Evolutionary conservation across 2,888 invertebrate species (phyloP).

Genomic region (Eilema depressum): DNA sequence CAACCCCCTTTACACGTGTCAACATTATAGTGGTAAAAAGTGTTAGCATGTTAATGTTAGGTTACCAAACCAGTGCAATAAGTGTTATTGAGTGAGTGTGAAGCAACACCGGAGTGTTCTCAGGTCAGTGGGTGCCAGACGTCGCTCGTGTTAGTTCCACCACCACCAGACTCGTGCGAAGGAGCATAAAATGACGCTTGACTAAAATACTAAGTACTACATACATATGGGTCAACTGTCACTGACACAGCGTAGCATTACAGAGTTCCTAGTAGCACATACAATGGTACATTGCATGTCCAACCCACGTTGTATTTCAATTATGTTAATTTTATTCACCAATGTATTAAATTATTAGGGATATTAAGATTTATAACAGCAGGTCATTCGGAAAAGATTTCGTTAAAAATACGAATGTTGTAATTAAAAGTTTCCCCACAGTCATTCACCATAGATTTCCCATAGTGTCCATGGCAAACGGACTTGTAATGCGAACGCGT

Average conservation of each 20-base stretch:
- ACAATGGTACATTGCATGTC: not conserved
- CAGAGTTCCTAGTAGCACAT: not conserved
- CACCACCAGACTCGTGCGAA: not conserved
- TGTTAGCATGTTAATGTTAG: not conserved
- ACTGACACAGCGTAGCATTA: too few species aligned
- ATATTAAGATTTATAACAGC: not conserved
- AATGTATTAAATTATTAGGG: not conserved
- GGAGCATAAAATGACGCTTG: constrained; percentile 16
- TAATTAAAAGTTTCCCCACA: not conserved
- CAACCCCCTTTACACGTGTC: not conserved
- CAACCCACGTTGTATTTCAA: not conserved
- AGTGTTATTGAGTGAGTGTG: constrained; percentile 1
- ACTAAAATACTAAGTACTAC: not conserved
- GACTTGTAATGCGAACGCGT: too few species aligned
- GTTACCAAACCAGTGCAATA: constrained; percentile 4
- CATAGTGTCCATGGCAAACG: too few species aligned
- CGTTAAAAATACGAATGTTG: not conserved
- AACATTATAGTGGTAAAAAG: not conserved
- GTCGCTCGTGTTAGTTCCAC: not conserved
- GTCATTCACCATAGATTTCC: too few species aligned
- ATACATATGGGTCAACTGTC: not conserved
- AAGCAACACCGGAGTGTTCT: too few species aligned
- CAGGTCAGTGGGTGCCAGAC: too few species aligned
- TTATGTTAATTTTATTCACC: not conserved
- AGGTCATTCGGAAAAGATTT: not conserved